Percentiles rank a stretch among this genome's conserved stretches.
Conservation (phyloP, 2,888 invertebrate species). For the Oxytorus armatus region DNA sequence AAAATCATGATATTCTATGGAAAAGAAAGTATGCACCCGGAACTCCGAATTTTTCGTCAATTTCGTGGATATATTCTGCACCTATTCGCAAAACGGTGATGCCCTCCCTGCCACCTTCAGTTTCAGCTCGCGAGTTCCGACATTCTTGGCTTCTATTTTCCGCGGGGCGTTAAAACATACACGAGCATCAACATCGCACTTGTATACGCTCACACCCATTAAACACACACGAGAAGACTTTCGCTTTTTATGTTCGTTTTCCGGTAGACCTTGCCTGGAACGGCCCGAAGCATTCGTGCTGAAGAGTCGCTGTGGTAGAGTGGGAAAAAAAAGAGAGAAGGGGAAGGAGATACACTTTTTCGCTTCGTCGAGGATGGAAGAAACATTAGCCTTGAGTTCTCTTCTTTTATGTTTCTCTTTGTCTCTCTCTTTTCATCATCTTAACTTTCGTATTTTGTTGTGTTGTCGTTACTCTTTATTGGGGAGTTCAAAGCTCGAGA, state of each 20-base stretch:
- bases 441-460: background rate
- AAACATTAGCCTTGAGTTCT: constrained; percentile 48
- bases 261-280: constrained; percentile 61
- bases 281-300: background rate
- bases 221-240: constrained; percentile 67
- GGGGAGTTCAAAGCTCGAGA: constrained; percentile 48
- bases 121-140: constrained; percentile 7
- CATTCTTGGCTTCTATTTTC: constrained; percentile 28
- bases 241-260: constrained; percentile 73
- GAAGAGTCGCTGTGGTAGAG: constrained; percentile 13
- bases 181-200: too few species aligned
- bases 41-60: too few species aligned
- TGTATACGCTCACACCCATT: too few species aligned
- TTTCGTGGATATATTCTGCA: too few species aligned
- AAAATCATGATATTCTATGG: too few species aligned
- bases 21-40: too few species aligned
- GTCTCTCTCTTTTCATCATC: background rate
- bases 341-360: constrained; percentile 42
- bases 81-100: constrained; percentile 4
- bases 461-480: background rate
- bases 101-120: too few species aligned
- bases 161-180: constrained; percentile 22
- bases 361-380: constrained; percentile 60
- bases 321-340: constrained; percentile 14
- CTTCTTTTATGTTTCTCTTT: constrained; percentile 28